Conservation (phyloP, 1,140 invertebrate genomes). For the Leguminivora glycinivorella region DNA sequence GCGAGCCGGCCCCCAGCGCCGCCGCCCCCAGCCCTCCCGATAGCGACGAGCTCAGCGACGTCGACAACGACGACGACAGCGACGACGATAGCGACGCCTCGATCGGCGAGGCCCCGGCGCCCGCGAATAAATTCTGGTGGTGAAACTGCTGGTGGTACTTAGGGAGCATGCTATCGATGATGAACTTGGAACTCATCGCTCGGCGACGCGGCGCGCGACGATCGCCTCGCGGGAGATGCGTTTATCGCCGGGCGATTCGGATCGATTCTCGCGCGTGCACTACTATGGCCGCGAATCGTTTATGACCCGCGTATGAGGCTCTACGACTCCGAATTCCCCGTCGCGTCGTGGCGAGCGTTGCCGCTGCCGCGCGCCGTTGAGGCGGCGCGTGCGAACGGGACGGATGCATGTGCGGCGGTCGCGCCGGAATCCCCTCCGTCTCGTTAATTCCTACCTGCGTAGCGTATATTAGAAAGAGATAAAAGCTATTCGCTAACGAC, state of each 20-base stretch:
- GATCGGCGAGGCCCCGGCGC: slow-evolving; percentile 77
- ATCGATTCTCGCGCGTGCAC: slow-evolving; percentile 78
- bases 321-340: slow-evolving; percentile 77
- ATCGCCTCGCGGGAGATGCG: slow-evolving; percentile 76
- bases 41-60: slow-evolving; percentile 81
- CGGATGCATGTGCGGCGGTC: slow-evolving; percentile 43
- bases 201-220: slow-evolving; percentile 78
- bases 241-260: slow-evolving; percentile 75
- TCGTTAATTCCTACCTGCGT: slow-evolving; percentile 76
- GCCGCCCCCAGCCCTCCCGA: slow-evolving; percentile 80
- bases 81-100: slow-evolving; percentile 82
- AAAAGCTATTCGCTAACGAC: slow-evolving; percentile 77
- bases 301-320: slow-evolving; percentile 79
- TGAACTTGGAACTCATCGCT: slow-evolving; percentile 97
- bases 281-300: slow-evolving; percentile 78
- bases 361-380: slow-evolving; percentile 69
- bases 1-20: slow-evolving; percentile 71
- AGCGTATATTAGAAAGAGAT: slow-evolving; percentile 76
- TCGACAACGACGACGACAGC: slow-evolving; percentile 83
- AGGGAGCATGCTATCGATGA: slow-evolving; percentile 97
- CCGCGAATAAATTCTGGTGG: slow-evolving; percentile 76
- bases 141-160: slow-evolving; percentile 88
- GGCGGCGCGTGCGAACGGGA: slow-evolving; percentile 63
- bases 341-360: slow-evolving; percentile 75
- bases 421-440: slow-evolving; percentile 70